Base-by-base conservation (phyloP, 2,113 vertebrate species). In the Dasyornis broadbenti region DNA sequence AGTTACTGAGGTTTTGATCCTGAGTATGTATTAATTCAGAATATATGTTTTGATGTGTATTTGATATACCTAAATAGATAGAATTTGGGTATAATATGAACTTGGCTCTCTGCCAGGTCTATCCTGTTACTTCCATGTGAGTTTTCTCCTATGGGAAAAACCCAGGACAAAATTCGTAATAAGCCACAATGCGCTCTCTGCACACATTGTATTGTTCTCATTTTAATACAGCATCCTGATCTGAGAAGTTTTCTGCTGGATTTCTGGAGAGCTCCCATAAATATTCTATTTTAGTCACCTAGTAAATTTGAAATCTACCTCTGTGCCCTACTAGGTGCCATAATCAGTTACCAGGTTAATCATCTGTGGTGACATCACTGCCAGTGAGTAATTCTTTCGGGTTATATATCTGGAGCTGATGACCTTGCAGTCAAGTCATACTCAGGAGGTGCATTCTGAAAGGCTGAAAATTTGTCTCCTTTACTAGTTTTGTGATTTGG, bases 291-390 rank as follows among this genome's bases (percentile, higher is more conserved):
- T 93, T 54, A 52, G 37, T 91, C 50, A 83, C n/a, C 22, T 72
- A 54, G 18, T 49, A 56, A 40, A 65, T 73, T 40, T 91, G 66
- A 80, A 64, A 64, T 71, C 52, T 72, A 64, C 35, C 26, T 81
- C 69, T 85, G 10, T 88, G 18, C 30, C 69, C 73, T 94, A 56
- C n/a, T 57, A 96, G 95, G 95, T 97, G 92, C 97, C 96, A 96
- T 91, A 97, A 96, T 94, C 94, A 77, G 89, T 94, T 97, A 96
- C 84, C 82, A 79, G 66, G 90, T 96, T 96, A 97, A 98, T 96
- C 56, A 69, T 60, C 97, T 96, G 45, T 88, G 75, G 75, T 80
- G 94, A 94, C 94, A 95, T 98, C 96, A 97, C 97, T 98, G 96
- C 81, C 86, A 96, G n/a, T 89, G 90, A 97, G 61, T 87, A 88